phyloP scores from a whole-genome alignment of 2,113 vertebrate species.

The Hyaena hyaena region DNA sequence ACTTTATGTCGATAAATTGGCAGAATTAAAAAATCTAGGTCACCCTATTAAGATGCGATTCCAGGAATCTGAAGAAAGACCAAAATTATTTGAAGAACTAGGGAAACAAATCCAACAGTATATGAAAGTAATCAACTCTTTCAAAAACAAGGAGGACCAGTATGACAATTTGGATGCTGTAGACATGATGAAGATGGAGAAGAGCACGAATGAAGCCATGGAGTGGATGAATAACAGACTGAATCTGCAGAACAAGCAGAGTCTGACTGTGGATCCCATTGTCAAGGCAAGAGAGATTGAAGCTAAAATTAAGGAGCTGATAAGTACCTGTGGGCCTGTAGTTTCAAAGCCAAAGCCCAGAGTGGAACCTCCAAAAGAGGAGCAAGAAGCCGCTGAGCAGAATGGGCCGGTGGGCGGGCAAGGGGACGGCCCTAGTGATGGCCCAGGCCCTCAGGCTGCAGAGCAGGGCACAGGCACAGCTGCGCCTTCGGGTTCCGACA shows the following conservation, averaged over 20 bases:
- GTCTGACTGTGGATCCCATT: constrained; percentile 91
- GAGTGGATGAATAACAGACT: constrained; percentile 97
- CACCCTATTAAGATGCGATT: constrained; percentile 93
- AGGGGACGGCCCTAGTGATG: constrained; percentile 80
- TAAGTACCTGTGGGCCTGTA: constrained; percentile 89
- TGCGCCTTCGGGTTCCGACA: constrained; percentile 82
- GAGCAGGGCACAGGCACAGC: constrained; percentile 83
- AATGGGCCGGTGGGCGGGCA: constrained; percentile 95
- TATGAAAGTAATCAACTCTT: constrained; percentile 94
- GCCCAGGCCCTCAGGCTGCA: constrained; percentile 71
- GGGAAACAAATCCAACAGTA: constrained; percentile 96
- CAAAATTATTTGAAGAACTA: constrained; percentile 94
- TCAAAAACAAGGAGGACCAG: constrained; percentile 96
- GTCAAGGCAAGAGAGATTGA: constrained; percentile 93
- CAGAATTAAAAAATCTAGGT: constrained; percentile 93
- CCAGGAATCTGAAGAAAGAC: constrained; percentile 94
- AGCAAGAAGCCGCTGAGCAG: constrained; percentile 89
- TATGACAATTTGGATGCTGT: constrained; percentile 94
- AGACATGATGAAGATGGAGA: constrained; percentile 93
- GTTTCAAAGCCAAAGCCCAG: constrained; percentile 96
- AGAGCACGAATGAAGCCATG: constrained; percentile 93
- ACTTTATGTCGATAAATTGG: constrained; percentile 96
- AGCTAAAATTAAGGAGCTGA: constrained; percentile 95
- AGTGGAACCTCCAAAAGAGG: constrained; percentile 95
- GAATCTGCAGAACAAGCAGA: constrained; percentile 95